Percentiles rank a stretch among this genome's conserved stretches.
Evolutionary conservation across 2,113 vertebrate genomes (phyloP).

Genomic region (Emydura subglobosa): DNA sequence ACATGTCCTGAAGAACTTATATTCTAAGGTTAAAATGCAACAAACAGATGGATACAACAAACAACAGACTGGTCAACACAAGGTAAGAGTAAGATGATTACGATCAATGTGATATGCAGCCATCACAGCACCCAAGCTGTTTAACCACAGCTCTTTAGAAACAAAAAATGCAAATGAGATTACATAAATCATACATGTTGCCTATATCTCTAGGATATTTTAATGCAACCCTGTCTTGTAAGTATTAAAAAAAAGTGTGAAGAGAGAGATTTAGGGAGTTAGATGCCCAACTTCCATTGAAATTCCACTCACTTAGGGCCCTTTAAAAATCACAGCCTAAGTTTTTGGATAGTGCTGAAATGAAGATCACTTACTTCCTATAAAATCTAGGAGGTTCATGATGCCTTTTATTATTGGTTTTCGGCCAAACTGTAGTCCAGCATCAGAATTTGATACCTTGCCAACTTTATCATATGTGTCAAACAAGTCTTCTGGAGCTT

Average conservation of each 20-base stretch:
- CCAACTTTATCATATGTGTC: slow-evolving; percentile 3
- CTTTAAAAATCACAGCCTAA: not conserved
- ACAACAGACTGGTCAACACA: not conserved
- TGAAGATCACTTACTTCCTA: not conserved
- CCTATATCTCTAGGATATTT: not conserved
- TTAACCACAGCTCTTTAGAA: not conserved
- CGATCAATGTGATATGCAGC: not conserved
- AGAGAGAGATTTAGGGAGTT: not conserved
- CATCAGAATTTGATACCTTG: slow-evolving; percentile 22
- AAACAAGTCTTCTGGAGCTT: slow-evolving; percentile 51
- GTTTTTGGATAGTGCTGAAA: not conserved
- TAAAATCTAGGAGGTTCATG: not conserved
- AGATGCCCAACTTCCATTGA: not conserved
- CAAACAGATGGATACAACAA: not conserved
- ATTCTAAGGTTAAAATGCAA: not conserved
- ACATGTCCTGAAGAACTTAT: not conserved
- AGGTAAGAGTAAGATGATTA: not conserved
- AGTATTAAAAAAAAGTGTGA: not conserved
- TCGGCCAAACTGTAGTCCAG: not conserved
- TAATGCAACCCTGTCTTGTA: not conserved
- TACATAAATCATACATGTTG: not conserved
- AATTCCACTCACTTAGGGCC: not conserved
- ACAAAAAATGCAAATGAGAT: rapidly evolving
- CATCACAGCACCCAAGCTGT: not conserved
- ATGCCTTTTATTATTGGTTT: not conserved